Conservation (phyloP, 2,113 vertebrate genomes). For the Prunella himalayana region DNA sequence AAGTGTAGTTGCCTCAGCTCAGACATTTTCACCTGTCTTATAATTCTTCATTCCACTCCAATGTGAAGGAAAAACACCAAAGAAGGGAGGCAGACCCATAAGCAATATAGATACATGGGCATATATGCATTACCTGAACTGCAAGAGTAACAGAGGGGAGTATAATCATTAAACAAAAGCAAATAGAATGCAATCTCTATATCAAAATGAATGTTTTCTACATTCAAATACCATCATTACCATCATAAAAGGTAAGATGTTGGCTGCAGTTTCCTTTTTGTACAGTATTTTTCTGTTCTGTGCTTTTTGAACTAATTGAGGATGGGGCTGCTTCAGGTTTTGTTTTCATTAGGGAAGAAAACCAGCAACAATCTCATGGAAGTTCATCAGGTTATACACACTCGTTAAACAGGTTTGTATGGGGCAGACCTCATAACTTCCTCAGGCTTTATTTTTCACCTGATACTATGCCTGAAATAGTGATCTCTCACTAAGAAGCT, state of each 20-base stretch:
- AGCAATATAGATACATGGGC: neutral
- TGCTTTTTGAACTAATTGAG: neutral
- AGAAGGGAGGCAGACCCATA: neutral
- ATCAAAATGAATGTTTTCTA: neutral
- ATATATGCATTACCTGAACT: neutral
- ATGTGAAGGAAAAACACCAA: neutral
- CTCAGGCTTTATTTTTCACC: neutral
- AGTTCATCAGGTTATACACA: neutral
- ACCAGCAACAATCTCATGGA: neutral
- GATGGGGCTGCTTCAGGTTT: neutral
- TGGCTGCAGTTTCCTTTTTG: neutral
- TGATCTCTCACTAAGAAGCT: neutral
- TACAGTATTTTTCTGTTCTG: neutral
- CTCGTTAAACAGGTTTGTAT: neutral
- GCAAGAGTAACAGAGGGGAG: neutral
- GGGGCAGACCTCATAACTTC: neutral
- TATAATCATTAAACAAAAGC: neutral
- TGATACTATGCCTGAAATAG: neutral
- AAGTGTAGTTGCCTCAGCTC: neutral
- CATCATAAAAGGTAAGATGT: neutral
- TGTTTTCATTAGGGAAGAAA: neutral
- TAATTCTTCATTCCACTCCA: neutral
- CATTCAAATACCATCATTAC: neutral
- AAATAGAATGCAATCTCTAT: neutral
- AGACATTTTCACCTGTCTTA: conserved; percentile 23